Evolutionary conservation across 2,888 invertebrate genomes (phyloP), one percentile per base, ranked within the genome.

Genomic region (Zygothrica quintamaculata): DNA sequence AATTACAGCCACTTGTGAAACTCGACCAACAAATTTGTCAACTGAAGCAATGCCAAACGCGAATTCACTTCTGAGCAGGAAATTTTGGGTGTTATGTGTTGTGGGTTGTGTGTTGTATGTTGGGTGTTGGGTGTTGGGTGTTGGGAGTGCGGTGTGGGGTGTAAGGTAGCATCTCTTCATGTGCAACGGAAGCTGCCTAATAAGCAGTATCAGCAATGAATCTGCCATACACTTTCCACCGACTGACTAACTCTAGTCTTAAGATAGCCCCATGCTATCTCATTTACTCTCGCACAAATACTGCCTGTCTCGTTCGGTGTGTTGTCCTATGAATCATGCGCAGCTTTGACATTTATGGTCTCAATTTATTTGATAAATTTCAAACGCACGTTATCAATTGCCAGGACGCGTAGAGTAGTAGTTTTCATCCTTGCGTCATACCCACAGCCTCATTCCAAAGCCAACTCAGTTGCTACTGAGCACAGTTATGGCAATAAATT

Each of bases 301-400:
- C 5, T 6, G 29, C 39, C 15, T n/a, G 0, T 0, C 36, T 12
- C n/a, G 31, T 33, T 7, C 22, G 3, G 36, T 31, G 36, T 29
- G 11, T 15, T 2, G 7, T 51, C 75, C 61, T 61, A 85, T 82
- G 82, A 85, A 82, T 85, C 82, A 82, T 85, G 70, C 74, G 76
- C 80, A 68, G 76, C 82, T 87, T 69, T 80, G 88, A 86, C 86
- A 88, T 86, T 86, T 88, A 88, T 88, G 73, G 80, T 79, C 79
- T 68, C 86, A 85, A 86, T 86, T 86, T 87, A 88, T 86, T 88
- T 86, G 88, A 88, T 86, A 86, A 86, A 86, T 86, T 84, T 78
- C 88, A 68, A 80, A 82, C 82, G 88, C 82, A 87, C 87, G 87
- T 87, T 87, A 82, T 87, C 87, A 82, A 87, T 82, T 87, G 87